A percentile compares a stretch with the other conserved stretches of the same genome.
These are phyloP conservation scores for Neomicropteryx cornuta DNA, from an alignment of 1,140 invertebrate species.

Conservation along the genomic window DNA sequence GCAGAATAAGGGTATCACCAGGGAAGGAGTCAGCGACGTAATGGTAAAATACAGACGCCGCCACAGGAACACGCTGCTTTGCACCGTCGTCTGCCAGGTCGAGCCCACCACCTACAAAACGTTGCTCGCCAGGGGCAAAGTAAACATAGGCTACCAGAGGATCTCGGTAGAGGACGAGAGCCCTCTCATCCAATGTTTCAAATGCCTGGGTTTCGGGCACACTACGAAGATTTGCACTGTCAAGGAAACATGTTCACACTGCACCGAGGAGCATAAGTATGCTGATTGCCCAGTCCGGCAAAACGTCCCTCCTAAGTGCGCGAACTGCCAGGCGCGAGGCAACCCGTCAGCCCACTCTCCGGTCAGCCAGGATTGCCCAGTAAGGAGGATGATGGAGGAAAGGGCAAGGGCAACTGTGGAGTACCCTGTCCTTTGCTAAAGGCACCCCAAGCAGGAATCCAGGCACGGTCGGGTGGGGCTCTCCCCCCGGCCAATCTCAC, in stretches of 20 bases:
- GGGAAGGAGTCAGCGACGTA: conserved; percentile 2
- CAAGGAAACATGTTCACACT: conserved; percentile 10
- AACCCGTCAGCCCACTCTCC: conserved; percentile 1
- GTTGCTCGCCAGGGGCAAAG: conserved; percentile 6
- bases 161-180: conserved; percentile 11
- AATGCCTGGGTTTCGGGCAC: conserved; percentile 15
- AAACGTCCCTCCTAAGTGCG: conserved; percentile 2
- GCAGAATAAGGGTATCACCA: conserved; percentile 12
- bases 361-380: conserved; percentile 9
- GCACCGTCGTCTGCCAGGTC: conserved; percentile 15
- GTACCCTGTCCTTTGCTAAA: conserved; percentile 15
- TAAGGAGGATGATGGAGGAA: conserved; percentile 12
- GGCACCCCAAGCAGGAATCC: conserved; percentile 1
- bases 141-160: conserved; percentile 13
- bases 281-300: conserved; percentile 6
- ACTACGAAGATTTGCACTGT: conserved; percentile 7
- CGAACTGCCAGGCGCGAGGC: conserved; percentile 7
- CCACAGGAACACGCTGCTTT: conserved; percentile 13
- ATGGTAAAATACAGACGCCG: conserved; percentile 13
- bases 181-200: conserved; percentile 14
- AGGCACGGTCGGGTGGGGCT: background rate
- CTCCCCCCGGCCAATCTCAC: background rate
- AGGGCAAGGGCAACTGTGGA: conserved; percentile 13
- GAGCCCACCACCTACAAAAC: conserved; percentile 9
- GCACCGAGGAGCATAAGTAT: conserved; percentile 6